Evolutionary conservation across 1,140 invertebrate species (phyloP), one percentile per base, ranked within the genome.

Genomic region (Acromyrmex echinatior): DNA sequence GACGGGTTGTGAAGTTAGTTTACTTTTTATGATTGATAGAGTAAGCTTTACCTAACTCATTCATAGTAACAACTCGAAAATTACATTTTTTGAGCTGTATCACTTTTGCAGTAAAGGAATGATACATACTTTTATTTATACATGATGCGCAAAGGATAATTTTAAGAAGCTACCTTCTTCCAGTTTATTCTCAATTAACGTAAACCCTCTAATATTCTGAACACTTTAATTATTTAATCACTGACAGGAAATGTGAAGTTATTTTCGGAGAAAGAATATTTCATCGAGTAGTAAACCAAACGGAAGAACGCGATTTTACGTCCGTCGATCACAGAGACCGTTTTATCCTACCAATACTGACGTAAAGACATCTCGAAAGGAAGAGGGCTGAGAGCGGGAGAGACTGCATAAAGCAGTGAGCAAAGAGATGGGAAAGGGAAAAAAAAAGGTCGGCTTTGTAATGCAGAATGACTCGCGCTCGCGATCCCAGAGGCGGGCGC

Each of bases 271-370:
- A 39, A 3, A 10, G 25, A 49, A 14, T 18, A 18, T 76, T 76
- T 84, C 56, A 74, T 63, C 39, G 80, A 51, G 39, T n/a, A 49
- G 25, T 74, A 74, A 84, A 84, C 70, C 80, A 84, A 84, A 84
- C 80, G 80, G 80, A 84, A 84, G 80, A 74, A 84, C 25, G 68
- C 70, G 80, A 84, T 84, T 84, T 84, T 84, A 74, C 70, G 70
- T 76, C 39, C 39, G 56, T 51, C 56, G 80, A 84, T 84, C 80
- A 84, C 80, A 84, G 68, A 74, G 53, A 60, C 39, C 70, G 25
- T 84, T 51, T 76, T 39, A 25, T 45, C 66, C 45, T 28, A 18
- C 39, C 80, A 35, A 74, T 63, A 63, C 14, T 14, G 70, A 70
- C 56, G 51, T 84, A 76, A 76, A 76, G 39, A 70, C 70, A 39